Evolutionary conservation across 2,113 vertebrate species (phyloP).

Genomic region (Hiodon alosoides): DNA sequence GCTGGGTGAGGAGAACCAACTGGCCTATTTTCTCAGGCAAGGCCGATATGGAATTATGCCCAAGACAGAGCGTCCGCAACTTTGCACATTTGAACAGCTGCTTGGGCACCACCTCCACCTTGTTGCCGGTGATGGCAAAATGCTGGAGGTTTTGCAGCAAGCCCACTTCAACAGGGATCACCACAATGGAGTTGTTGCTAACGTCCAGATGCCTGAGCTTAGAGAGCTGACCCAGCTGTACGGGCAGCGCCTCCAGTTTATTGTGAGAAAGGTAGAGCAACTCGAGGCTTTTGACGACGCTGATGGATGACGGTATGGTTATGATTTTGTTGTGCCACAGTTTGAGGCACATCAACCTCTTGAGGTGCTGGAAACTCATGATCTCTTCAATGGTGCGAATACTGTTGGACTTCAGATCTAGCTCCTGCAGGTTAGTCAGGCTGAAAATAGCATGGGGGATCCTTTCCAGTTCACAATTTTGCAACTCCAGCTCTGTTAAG

Average conservation of each 20-base stretch:
- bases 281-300: slow-evolving; percentile 89
- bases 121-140: slow-evolving; percentile 88
- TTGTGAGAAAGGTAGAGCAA: slow-evolving; percentile 93
- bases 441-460: slow-evolving; percentile 98
- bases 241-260: slow-evolving; percentile 87
- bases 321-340: slow-evolving; percentile 98
- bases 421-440: slow-evolving; percentile 89
- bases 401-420: slow-evolving; percentile 95
- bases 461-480: slow-evolving; percentile 94
- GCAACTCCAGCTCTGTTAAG: slow-evolving; percentile 85
- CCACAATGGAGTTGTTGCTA: slow-evolving; percentile 80
- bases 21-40: slow-evolving; percentile 86
- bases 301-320: slow-evolving; percentile 87
- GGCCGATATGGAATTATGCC: slow-evolving; percentile 83
- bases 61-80: slow-evolving; percentile 83
- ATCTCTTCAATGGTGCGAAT: slow-evolving; percentile 97
- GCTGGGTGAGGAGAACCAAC: slow-evolving; percentile 82
- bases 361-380: slow-evolving; percentile 97
- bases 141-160: slow-evolving; percentile 91
- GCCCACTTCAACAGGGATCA: slow-evolving; percentile 81
- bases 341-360: slow-evolving; percentile 91
- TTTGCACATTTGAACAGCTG: slow-evolving; percentile 92
- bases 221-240: slow-evolving; percentile 83
- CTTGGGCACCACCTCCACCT: slow-evolving; percentile 86
- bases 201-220: slow-evolving; percentile 91